Percentiles rank a stretch among this genome's conserved stretches.
Evolutionary conservation across 2,113 vertebrate genomes (phyloP).

Genomic region (Turdus rufiventris): DNA sequence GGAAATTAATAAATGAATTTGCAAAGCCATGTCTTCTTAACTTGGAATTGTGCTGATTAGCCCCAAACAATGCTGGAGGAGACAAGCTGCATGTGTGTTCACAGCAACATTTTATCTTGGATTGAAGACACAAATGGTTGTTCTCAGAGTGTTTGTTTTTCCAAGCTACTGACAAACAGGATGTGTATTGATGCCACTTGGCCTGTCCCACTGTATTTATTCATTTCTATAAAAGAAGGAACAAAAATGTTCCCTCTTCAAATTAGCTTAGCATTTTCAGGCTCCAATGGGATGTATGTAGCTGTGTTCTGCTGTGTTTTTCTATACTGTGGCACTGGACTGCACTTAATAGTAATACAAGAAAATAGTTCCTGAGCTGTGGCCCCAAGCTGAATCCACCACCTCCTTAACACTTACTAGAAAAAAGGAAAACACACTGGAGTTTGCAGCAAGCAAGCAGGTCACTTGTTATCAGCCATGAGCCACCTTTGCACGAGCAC

Average conservation of each 20-base stretch:
- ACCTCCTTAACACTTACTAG: neutral
- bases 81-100: neutral
- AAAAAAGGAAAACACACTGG: neutral
- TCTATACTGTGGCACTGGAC: neutral
- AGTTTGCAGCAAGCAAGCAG: accelerated
- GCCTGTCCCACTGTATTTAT: neutral
- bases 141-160: conserved; percentile 11
- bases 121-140: neutral
- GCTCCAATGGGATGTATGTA: neutral
- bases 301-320: neutral
- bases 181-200: neutral
- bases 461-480: neutral
- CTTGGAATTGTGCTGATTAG: neutral
- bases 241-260: neutral
- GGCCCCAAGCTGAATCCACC: neutral
- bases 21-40: neutral
- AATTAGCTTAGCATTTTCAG: neutral
- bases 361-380: neutral
- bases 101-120: neutral
- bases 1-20: neutral
- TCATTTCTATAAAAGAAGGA: neutral
- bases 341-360: neutral
- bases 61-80: neutral
- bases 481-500: neutral
- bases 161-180: neutral